These are phyloP conservation scores for Lithobius niger DNA, from an alignment of 1,140 invertebrate genomes.

Conservation along the genomic window DNA sequence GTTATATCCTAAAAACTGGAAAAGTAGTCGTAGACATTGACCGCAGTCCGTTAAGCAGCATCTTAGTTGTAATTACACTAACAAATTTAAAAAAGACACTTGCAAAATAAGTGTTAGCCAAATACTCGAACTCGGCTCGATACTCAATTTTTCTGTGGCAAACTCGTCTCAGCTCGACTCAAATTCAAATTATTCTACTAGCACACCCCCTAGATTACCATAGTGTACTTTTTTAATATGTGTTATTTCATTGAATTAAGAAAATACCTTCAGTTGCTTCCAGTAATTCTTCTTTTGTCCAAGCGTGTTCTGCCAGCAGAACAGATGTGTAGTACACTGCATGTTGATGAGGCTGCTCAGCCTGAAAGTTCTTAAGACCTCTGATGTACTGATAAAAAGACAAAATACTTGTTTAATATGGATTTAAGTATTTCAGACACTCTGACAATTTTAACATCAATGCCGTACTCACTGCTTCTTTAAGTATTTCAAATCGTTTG, in stretches of 20 bases:
- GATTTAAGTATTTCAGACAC: slow-evolving; percentile 3
- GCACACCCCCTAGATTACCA: too few species aligned
- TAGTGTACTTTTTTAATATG: slow-evolving; percentile 1
- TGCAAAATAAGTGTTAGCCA: too few species aligned
- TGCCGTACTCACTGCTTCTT: slow-evolving; percentile 52
- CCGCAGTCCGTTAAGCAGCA: too few species aligned
- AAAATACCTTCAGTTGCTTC: slow-evolving; percentile 52
- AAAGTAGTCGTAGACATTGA: too few species aligned
- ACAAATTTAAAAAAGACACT: too few species aligned
- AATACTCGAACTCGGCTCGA: too few species aligned
- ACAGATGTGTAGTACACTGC: slow-evolving; percentile 78
- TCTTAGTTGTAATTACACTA: too few species aligned
- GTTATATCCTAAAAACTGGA: too few species aligned
- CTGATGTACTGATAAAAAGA: slow-evolving; percentile 47
- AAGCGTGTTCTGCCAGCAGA: slow-evolving; percentile 67
- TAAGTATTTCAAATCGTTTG: slow-evolving; percentile 76
- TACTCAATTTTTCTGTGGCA: too few species aligned
- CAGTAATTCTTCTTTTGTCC: slow-evolving; percentile 76
- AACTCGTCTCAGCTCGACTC: too few species aligned
- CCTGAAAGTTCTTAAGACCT: slow-evolving; percentile 49
- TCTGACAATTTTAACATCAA: slow-evolving; percentile 8
- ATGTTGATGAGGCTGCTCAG: slow-evolving; percentile 87
- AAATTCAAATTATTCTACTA: too few species aligned
- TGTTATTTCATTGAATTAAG: not conserved
- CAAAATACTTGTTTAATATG: slow-evolving; percentile 4